Evolutionary conservation across 2,888 invertebrate species (phyloP).

Genomic region (Minunthozetes semirufus): DNA sequence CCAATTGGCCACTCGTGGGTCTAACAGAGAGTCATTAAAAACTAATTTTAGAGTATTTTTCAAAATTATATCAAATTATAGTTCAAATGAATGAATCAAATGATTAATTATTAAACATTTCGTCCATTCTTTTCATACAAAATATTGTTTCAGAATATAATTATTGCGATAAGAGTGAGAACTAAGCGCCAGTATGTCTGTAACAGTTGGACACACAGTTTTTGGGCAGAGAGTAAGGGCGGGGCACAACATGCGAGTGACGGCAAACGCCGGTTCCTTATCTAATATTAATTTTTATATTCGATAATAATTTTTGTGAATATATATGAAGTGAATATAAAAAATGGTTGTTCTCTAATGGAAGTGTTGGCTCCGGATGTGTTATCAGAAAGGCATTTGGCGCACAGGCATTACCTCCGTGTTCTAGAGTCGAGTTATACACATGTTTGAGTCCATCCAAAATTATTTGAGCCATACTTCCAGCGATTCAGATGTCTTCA

Average conservation of each 20-base stretch:
- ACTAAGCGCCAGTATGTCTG: neutral
- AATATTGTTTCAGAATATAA: no score
- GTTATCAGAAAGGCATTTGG: neutral
- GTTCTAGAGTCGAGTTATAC: constrained; percentile 18
- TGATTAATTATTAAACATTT: no score
- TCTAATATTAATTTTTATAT: constrained; percentile 2
- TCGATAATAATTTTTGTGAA: neutral
- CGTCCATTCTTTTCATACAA: no score
- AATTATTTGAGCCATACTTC: constrained; percentile 13
- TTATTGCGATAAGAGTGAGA: no score
- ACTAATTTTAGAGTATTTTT: neutral
- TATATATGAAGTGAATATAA: neutral
- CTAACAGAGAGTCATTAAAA: no score
- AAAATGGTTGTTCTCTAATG: neutral
- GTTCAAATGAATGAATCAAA: no score
- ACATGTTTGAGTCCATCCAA: constrained; percentile 10
- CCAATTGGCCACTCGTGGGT: constrained; percentile 42
- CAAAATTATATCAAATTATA: neutral
- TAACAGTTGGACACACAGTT: neutral
- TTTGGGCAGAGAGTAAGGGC: neutral
- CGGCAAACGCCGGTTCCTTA: neutral
- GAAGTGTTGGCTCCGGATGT: neutral
- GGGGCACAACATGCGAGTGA: no score
- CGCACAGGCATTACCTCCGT: constrained; percentile 11
- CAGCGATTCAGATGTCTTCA: neutral